Percentiles rank a stretch among this genome's conserved stretches.
Conservation (phyloP, 1,140 invertebrate species). For the Papilio polyxenes region DNA sequence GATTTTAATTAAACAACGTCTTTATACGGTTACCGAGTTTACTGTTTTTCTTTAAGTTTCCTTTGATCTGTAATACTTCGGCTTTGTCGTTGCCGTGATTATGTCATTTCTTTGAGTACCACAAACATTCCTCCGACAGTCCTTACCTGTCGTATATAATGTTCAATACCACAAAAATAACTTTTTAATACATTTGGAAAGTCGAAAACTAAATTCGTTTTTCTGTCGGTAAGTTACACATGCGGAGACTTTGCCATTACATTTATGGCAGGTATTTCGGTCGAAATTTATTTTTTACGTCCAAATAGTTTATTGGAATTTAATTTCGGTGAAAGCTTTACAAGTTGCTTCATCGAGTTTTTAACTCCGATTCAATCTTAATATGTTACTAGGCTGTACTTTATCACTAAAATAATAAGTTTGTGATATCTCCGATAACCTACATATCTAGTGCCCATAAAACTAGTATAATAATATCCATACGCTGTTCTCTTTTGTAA, state of each 20-base stretch:
- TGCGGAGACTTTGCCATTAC: not conserved
- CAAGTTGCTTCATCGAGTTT: not conserved
- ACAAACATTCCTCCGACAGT: not conserved
- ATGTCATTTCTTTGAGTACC: constrained; percentile 27
- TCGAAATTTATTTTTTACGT: not conserved
- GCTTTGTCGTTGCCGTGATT: not conserved
- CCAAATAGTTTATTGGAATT: not conserved
- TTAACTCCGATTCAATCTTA: not conserved
- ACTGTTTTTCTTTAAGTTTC: not conserved
- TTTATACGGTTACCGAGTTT: constrained; percentile 22
- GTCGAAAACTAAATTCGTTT: not conserved
- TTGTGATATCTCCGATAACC: not conserved
- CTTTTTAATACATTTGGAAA: not conserved
- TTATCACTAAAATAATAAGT: not conserved
- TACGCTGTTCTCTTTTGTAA: not conserved
- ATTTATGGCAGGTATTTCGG: not conserved
- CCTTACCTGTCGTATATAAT: not conserved
- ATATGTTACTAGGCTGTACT: not conserved
- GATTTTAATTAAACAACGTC: constrained; percentile 20
- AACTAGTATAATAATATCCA: not conserved
- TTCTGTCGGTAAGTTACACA: not conserved
- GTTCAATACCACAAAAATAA: not conserved
- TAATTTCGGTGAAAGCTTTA: not conserved
- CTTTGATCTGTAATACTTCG: not conserved
- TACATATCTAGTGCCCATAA: not conserved